A percentile compares a stretch with the other conserved stretches of the same genome.
These are phyloP conservation scores for Mesochorus sp. DNA, from an alignment of 2,888 invertebrate species.

Conservation along the genomic window DNA sequence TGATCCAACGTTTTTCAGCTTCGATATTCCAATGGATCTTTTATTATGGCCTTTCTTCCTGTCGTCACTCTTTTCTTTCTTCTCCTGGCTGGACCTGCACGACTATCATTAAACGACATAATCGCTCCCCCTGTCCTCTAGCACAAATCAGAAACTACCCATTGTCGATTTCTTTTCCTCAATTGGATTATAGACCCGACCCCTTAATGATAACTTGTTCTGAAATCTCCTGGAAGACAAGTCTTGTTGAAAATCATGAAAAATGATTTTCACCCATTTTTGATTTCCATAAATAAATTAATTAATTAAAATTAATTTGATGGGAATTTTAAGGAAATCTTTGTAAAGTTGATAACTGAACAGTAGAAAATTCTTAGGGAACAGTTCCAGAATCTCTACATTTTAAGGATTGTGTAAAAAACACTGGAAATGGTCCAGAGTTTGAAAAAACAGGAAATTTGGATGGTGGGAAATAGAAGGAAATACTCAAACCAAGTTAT, in stretches of 20 bases:
- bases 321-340: too few species aligned
- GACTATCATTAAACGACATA: constrained; percentile 69
- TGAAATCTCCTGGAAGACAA: neutral
- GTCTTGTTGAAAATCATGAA: constrained; percentile 31
- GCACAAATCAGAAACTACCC: neutral
- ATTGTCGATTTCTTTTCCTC: constrained; percentile 63
- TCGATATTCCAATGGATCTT: constrained; percentile 11
- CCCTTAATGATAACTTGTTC: neutral
- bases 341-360: too few species aligned
- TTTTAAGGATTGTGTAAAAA: too few species aligned
- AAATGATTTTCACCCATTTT: constrained; percentile 37
- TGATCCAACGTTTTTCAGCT: neutral
- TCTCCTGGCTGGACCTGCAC: constrained; percentile 64
- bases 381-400: too few species aligned
- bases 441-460: too few species aligned
- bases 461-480: too few species aligned
- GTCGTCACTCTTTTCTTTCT: neutral
- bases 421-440: too few species aligned
- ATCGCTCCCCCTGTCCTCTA: constrained; percentile 27
- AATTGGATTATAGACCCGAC: constrained; percentile 67
- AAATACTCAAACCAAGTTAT: too few species aligned
- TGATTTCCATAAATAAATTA: neutral
- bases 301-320: constrained; percentile 4
- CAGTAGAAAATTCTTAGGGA: too few species aligned
- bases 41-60: neutral